Base-by-base conservation (phyloP, 2,888 invertebrate species). In the Drosophila stalkeri region DNA sequence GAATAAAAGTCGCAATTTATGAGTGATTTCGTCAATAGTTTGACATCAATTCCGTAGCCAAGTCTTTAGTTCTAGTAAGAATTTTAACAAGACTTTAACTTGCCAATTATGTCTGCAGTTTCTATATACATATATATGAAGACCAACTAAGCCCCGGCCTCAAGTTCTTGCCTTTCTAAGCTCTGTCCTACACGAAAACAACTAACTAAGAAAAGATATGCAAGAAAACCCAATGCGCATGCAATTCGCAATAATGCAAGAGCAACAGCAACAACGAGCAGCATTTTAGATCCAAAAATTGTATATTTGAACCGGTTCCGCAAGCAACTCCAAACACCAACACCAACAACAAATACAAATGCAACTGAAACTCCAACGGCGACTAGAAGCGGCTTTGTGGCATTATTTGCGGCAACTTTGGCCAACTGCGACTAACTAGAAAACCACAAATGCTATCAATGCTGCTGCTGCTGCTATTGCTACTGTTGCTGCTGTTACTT, bases 241-340 rank as follows among this genome's bases (percentile, higher is more conserved):
- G 87, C 87, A 86, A 86, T 70, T 64, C 61, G 70, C 76, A 60
- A 80, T 77, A 86, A 52, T 71, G 75, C 70, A 72, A 75, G 46
- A 60, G 69, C 52, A 56, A 39, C n/a, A 62, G 51, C 52, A 64
- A 52, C 63, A 51, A 69, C 59, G 71, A 57, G 52, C 72, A 64
- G 72, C 72, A 80, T 43, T 75, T 84, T 68, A 80, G 82, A 89
- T 85, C 77, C 77, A 82, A 76, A 69, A 89, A 80, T 64, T 64
- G 57, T 72, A 80, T 75, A 81, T 89, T 87, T 82, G 75, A 86
- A 86, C 86, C 86, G 86, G 86, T 86, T 86, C 72, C 73, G 41
- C 71, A 63, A 71, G 68, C 57, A 69, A 54, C 68, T 56, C 44
- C 66, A 43, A 54, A 41, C 51, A 35, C 37, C 31, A 71, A 64